Evolutionary conservation across 2,888 invertebrate species (phyloP), one percentile per base, ranked within the genome.

Genomic region (Andrena dorsata): DNA sequence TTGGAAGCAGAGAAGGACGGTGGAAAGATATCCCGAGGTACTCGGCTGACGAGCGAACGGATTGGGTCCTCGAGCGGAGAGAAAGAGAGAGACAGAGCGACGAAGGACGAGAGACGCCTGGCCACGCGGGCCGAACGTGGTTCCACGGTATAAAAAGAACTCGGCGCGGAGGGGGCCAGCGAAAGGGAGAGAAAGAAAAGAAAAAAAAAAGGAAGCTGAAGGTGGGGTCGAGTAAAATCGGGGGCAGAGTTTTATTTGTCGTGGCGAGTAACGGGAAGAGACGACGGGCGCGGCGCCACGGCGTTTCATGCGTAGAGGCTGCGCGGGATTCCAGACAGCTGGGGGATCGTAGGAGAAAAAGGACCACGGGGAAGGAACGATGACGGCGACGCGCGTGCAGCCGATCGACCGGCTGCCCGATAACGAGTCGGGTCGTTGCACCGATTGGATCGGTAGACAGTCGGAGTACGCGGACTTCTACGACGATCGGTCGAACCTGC

Each of bases 361-460:
- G n/a, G 16, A 60, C 32, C 30, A 41, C 41, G 41, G 13, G 32
- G 28, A 47, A 74, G 23, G 53, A 20, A n/a, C 56, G 61, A 66
- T 65, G 69, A 79, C 53, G 60, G 75, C 23, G 65, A 58, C 80
- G 75, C 69, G 81, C 53, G 74, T 74, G n/a, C 79, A 79, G 3
- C 66, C 49, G 56, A 28, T 75, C 68, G 71, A 60, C 8, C 68
- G 56, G 30, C 28, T 7, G 49, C n/a, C 32, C n/a, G 71, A 70
- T 49, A 56, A 56, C 16, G 56, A 71, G 35, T 10, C 26, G 49
- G 82, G 82, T 82, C 82, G 68, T 78, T 78, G 75, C 74, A 30
- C 86, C 60, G 77, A 80, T 28, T 87, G 84, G 82, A 35, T 68
- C 51, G 63, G 35, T 47, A 65, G 70, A 6, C 70, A 60, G 2